These are phyloP conservation scores for Rhynchotus rufescens DNA, from an alignment of 2,797 vertebrate genomes.

Conservation along the genomic window DNA sequence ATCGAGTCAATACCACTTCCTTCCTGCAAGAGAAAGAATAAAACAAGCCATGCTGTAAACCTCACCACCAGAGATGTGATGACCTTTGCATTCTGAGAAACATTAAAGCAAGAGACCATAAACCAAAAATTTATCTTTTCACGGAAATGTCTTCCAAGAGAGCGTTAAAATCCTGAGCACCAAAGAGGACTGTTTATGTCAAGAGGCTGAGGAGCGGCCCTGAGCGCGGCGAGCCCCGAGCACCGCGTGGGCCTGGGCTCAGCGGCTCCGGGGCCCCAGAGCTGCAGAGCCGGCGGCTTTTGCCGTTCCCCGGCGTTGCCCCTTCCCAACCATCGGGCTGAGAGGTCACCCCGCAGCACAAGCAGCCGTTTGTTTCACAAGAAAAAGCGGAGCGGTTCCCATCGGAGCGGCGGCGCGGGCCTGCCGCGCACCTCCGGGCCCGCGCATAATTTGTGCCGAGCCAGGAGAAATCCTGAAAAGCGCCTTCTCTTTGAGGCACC, in stretches of 20 bases:
- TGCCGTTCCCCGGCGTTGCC: slow-evolving; percentile 40
- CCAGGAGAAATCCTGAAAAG: background rate
- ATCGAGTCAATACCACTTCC: slow-evolving; percentile 53
- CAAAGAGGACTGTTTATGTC: slow-evolving; percentile 22
- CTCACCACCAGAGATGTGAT: slow-evolving; percentile 30
- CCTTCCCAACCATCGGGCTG: slow-evolving; percentile 41
- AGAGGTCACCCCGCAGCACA: slow-evolving; percentile 47
- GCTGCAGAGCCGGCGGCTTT: background rate
- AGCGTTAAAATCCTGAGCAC: slow-evolving; percentile 28
- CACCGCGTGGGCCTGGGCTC: background rate
- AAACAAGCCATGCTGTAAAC: slow-evolving; percentile 35
- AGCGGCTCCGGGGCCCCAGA: background rate
- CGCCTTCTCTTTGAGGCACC: background rate
- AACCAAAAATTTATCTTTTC: slow-evolving; percentile 50
- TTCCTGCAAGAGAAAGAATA: slow-evolving; percentile 28
- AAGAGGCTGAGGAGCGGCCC: slow-evolving; percentile 21
- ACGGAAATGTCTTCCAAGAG: slow-evolving; percentile 35
- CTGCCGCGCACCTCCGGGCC: background rate
- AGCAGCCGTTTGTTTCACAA: background rate
- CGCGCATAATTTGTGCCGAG: background rate
- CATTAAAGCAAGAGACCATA: background rate
- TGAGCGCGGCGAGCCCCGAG: background rate
- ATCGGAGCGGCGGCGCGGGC: background rate
- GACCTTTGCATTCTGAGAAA: slow-evolving; percentile 56
- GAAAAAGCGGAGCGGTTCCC: background rate